phyloP scores from a whole-genome alignment of 2,113 vertebrate species.

The Nothocercus nigrocapillus region DNA sequence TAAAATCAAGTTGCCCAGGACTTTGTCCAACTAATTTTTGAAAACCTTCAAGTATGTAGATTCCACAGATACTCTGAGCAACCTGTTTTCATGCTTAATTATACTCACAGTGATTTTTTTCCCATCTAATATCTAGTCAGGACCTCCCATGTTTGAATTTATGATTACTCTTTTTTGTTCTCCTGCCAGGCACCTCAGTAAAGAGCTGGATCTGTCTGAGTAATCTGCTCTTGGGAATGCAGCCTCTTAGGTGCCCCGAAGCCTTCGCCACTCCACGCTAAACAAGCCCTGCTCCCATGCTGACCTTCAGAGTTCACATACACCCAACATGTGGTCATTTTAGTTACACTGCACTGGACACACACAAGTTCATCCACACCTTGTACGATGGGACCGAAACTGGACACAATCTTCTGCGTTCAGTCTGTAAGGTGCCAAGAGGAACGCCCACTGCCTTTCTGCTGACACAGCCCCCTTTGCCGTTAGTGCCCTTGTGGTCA shows the following conservation, averaged over 20 bases:
- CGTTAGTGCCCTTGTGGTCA: background rate
- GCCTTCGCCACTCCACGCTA: background rate
- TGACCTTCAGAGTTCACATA: fast-evolving
- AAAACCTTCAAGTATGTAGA: background rate
- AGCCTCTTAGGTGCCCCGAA: background rate
- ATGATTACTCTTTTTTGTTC: background rate
- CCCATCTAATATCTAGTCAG: background rate
- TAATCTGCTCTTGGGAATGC: background rate
- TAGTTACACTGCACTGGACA: background rate
- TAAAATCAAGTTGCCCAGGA: background rate
- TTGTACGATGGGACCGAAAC: background rate
- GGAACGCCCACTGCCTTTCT: background rate
- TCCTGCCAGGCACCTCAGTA: background rate
- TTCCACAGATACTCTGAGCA: background rate
- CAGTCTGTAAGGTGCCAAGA: background rate
- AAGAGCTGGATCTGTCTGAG: background rate
- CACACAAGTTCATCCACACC: background rate
- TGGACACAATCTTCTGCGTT: background rate
- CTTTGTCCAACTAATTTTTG: background rate
- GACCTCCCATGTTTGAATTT: background rate
- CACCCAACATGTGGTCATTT: background rate
- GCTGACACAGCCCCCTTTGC: background rate
- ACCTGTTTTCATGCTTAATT: background rate
- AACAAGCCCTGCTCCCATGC: background rate
- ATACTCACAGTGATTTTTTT: background rate